Conservation (phyloP, 2,888 invertebrate species). For the Phorcus lineatus region DNA sequence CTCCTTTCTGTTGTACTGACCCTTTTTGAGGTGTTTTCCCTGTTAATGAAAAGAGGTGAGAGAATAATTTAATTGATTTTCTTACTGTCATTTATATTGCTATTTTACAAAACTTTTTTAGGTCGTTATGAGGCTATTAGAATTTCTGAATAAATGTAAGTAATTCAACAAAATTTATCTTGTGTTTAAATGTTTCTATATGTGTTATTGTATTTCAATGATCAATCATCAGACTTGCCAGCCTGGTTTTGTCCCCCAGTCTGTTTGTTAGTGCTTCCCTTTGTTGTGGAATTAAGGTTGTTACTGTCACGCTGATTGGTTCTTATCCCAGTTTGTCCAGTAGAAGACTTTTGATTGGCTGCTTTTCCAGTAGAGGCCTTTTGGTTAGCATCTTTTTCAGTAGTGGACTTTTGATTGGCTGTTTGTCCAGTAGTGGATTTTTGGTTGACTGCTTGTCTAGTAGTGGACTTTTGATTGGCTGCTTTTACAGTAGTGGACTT, state of each 20-base stretch:
- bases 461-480: background rate
- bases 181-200: too few species aligned
- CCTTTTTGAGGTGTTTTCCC: too few species aligned
- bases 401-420: background rate
- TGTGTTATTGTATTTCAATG: too few species aligned
- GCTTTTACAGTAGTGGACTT: background rate
- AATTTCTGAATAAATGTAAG: too few species aligned
- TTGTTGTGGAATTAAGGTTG: background rate
- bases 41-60: too few species aligned
- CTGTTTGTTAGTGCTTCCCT: background rate
- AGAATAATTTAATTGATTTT: too few species aligned
- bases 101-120: too few species aligned
- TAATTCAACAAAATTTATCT: too few species aligned
- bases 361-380: background rate
- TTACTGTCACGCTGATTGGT: background rate
- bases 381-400: background rate
- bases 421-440: background rate
- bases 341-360: background rate
- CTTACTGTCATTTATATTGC: too few species aligned
- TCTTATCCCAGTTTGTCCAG: background rate
- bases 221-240: too few species aligned
- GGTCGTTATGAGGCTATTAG: too few species aligned
- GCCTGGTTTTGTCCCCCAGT: background rate
- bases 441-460: background rate
- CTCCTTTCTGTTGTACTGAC: background rate